phyloP scores from a whole-genome alignment of 2,113 vertebrate species.

The Catharus bicknelli region DNA sequence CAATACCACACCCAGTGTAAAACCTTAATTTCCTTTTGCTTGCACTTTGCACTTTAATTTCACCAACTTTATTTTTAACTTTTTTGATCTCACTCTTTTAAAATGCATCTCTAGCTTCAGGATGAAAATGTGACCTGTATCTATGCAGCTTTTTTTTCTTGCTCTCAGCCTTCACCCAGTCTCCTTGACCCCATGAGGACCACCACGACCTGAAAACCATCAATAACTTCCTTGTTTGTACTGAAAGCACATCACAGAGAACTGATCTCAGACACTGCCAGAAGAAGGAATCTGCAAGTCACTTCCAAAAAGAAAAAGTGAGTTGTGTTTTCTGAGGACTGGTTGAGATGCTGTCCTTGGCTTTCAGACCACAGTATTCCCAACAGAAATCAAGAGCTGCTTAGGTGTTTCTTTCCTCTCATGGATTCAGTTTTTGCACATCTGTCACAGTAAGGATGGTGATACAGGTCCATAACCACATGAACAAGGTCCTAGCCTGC shows the following conservation, averaged over 20 bases:
- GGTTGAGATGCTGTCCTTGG: background rate
- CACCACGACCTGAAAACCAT: background rate
- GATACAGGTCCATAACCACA: background rate
- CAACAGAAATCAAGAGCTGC: background rate
- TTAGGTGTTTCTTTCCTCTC: background rate
- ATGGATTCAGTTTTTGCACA: background rate
- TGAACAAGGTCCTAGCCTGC: background rate
- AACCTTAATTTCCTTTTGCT: background rate
- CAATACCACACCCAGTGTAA: background rate
- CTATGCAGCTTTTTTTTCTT: background rate
- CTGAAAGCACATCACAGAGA: background rate
- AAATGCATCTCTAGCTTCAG: background rate
- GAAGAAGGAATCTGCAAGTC: background rate
- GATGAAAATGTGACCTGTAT: background rate
- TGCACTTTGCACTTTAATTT: slow-evolving; percentile 2
- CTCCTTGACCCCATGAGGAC: background rate
- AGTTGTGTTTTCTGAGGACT: background rate
- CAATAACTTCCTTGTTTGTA: background rate
- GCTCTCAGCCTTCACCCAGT: background rate
- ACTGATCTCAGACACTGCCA: background rate
- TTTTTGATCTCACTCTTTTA: background rate
- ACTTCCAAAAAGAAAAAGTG: background rate
- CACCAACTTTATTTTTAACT: background rate
- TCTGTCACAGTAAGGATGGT: background rate
- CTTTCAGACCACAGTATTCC: background rate